These are phyloP conservation scores for Anoplius nigerrimus DNA, from an alignment of 2,888 invertebrate species.

Conservation along the genomic window DNA sequence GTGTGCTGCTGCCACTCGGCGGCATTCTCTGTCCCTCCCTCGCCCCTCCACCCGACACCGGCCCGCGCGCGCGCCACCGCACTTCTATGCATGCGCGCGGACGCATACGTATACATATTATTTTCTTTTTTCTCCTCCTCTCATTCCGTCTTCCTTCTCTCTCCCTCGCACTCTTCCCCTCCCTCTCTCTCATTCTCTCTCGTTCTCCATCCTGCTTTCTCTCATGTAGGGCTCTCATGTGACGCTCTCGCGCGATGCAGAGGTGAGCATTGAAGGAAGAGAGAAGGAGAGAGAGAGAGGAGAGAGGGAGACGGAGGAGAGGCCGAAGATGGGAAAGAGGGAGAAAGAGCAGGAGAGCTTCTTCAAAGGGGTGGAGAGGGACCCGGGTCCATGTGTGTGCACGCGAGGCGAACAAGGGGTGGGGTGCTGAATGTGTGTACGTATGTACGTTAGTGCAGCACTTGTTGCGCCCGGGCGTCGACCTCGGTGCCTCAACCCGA, in stretches of 20 bases:
- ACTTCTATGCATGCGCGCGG: background rate
- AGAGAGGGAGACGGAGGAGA: background rate
- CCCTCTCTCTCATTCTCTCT: conserved; percentile 31
- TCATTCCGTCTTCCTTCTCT: background rate
- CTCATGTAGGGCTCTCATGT: conserved; percentile 17
- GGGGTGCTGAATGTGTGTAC: conserved; percentile 60
- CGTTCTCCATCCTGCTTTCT: conserved; percentile 18
- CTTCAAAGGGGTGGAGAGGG: conserved; percentile 30
- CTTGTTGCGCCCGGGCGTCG: conserved; percentile 75
- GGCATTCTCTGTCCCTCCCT: conserved; percentile 22
- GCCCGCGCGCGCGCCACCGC: background rate
- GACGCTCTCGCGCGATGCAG: conserved; percentile 4
- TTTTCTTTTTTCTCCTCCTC: conserved; percentile 12
- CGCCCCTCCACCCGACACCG: background rate
- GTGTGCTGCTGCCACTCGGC: conserved; percentile 29
- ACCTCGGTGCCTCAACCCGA: conserved; percentile 68
- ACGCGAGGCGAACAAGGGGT: conserved; percentile 36
- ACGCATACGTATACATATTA: background rate
- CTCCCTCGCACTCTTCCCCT: conserved; percentile 18
- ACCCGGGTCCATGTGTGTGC: conserved; percentile 32
- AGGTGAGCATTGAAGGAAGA: conserved; percentile 12
- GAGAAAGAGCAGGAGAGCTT: conserved; percentile 32
- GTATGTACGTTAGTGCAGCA: conserved; percentile 66
- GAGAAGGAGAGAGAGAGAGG: conserved; percentile 30
- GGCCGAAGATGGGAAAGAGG: conserved; percentile 23